A percentile compares a stretch with the other conserved stretches of the same genome.
Evolutionary conservation across 2,888 invertebrate genomes (phyloP).

Genomic region (Callosobruchus maculatus): DNA sequence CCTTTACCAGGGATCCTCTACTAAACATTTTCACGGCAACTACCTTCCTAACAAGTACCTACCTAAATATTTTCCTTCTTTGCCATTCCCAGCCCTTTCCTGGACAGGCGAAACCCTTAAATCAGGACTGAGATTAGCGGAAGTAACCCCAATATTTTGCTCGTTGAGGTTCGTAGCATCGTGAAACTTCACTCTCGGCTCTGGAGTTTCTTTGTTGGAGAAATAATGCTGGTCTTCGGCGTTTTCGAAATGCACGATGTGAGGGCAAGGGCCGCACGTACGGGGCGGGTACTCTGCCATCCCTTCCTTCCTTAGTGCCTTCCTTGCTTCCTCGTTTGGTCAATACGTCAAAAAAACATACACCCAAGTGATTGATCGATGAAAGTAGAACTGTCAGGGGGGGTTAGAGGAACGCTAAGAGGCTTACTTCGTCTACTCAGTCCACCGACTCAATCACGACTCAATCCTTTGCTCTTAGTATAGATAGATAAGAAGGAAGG

Average conservation of each 20-base stretch:
- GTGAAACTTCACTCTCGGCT: slow-evolving; percentile 10
- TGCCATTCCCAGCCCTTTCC: neutral
- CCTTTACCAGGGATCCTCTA: too few species aligned
- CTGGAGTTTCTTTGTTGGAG: slow-evolving; percentile 8
- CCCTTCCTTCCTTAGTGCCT: too few species aligned
- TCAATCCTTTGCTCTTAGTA: too few species aligned
- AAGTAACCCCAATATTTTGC: slow-evolving; percentile 29
- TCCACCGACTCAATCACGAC: too few species aligned
- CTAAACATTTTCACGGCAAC: too few species aligned
- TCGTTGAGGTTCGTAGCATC: slow-evolving; percentile 23
- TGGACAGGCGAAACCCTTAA: slow-evolving; percentile 24
- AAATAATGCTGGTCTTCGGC: slow-evolving; percentile 5
- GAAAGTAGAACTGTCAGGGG: neutral
- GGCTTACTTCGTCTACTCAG: too few species aligned
- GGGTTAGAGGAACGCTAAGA: too few species aligned
- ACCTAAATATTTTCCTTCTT: slow-evolving; percentile 3
- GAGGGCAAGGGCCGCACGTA: slow-evolving; percentile 37
- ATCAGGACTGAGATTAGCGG: slow-evolving; percentile 30
- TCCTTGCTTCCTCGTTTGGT: neutral
- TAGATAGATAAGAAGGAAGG: too few species aligned
- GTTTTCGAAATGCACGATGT: slow-evolving; percentile 31
- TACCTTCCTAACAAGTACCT: neutral
- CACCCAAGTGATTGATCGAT: neutral
- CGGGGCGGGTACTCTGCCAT: slow-evolving; percentile 41
- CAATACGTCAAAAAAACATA: neutral